Percentiles rank a stretch among this genome's conserved stretches.
Conservation (phyloP, 2,888 invertebrate genomes). For the Plebejus argus region DNA sequence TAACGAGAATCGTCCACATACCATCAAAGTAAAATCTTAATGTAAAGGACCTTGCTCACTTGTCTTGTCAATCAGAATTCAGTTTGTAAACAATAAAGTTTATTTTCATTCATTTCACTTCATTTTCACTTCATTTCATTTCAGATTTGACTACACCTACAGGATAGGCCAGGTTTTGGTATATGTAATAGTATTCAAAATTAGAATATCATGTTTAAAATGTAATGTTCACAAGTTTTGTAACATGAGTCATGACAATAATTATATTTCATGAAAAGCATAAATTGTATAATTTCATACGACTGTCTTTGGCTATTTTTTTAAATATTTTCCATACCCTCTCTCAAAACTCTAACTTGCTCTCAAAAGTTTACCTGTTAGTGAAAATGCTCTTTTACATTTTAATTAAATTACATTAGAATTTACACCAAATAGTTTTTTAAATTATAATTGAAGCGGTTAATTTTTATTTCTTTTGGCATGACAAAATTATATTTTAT, state of each 20-base stretch:
- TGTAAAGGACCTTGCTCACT: background rate
- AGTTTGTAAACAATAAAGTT: too few species aligned
- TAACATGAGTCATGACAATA: too few species aligned
- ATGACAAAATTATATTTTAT: background rate
- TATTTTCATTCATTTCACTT: too few species aligned
- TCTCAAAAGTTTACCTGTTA: background rate
- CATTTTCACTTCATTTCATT: too few species aligned
- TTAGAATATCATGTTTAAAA: too few species aligned
- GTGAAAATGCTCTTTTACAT: slow-evolving; percentile 1
- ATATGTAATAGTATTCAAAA: too few species aligned
- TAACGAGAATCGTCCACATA: slow-evolving; percentile 4
- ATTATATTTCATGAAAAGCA: too few species aligned
- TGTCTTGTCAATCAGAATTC: background rate
- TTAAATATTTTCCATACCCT: background rate
- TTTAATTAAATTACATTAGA: slow-evolving; percentile 36
- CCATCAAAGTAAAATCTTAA: background rate
- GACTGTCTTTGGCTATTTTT: too few species aligned
- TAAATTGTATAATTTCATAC: too few species aligned
- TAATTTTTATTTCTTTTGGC: slow-evolving; percentile 1
- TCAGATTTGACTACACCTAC: too few species aligned
- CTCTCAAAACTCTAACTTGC: background rate
- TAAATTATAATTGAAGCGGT: slow-evolving; percentile 26
- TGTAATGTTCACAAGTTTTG: too few species aligned
- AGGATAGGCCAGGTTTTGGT: too few species aligned
- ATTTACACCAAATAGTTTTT: slow-evolving; percentile 27